Evolutionary conservation across 2,888 invertebrate genomes (phyloP).

Genomic region (Amphimallon solstitiale): DNA sequence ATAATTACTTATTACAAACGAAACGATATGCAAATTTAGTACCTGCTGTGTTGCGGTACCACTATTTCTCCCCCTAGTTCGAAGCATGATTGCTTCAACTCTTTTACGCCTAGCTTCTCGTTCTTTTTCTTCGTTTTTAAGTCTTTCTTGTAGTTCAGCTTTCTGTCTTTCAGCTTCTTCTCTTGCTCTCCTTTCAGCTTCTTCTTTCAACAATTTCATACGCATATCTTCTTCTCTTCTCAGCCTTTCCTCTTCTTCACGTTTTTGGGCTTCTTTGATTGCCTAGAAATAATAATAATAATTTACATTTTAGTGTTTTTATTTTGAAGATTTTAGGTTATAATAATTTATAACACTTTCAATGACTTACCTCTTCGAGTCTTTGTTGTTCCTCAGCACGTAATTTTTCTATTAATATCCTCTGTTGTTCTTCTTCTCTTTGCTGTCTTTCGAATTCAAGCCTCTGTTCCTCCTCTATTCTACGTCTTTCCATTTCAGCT

Average conservation of each 20-base stretch:
- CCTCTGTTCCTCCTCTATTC: conserved; percentile 77
- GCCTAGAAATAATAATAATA: conserved; percentile 61
- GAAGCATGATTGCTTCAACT: conserved; percentile 91
- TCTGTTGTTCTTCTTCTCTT: conserved; percentile 86
- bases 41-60: conserved; percentile 48
- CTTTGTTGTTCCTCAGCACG: conserved; percentile 86
- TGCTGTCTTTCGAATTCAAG: conserved; percentile 76
- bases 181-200: conserved; percentile 80
- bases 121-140: conserved; percentile 89
- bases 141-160: conserved; percentile 83
- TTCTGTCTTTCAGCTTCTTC: conserved; percentile 88
- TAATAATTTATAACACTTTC: background rate
- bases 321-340: background rate
- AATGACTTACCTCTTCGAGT: conserved; percentile 77
- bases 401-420: conserved; percentile 81
- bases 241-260: conserved; percentile 81
- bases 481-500: conserved; percentile 84
- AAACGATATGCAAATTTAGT: background rate
- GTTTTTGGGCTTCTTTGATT: conserved; percentile 76
- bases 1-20: background rate
- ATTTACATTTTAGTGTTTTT: background rate
- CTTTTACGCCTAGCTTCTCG: conserved; percentile 87
- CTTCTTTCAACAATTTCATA: conserved; percentile 75
- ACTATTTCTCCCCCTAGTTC: conserved; percentile 74
- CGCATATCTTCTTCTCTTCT: conserved; percentile 74